These are phyloP conservation scores for Zapus hudsonius DNA, from an alignment of 2,113 vertebrate species.

Conservation along the genomic window DNA sequence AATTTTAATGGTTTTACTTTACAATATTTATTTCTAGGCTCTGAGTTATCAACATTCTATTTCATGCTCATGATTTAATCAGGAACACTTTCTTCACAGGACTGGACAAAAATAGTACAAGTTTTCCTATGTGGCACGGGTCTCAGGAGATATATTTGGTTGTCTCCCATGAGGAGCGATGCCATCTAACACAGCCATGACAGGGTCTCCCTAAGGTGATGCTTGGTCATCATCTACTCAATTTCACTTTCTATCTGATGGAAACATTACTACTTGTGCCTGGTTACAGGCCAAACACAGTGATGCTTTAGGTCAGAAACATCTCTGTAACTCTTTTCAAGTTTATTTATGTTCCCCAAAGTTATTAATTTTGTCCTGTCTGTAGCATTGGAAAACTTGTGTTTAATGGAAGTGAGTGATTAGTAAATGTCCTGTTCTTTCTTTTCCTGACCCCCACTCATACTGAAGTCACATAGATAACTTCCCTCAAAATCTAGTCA, in stretches of 20 bases:
- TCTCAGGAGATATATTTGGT: not conserved
- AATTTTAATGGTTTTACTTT: constrained; percentile 44
- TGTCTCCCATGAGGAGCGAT: not conserved
- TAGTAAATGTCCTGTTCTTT: not conserved
- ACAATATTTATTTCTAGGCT: constrained; percentile 18
- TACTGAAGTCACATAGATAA: not conserved
- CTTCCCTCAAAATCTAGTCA: not conserved
- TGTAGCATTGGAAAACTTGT: not conserved
- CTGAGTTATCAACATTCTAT: not conserved
- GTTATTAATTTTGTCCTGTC: not conserved
- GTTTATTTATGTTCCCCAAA: not conserved
- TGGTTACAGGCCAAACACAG: not conserved
- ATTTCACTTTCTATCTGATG: not conserved
- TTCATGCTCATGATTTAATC: not conserved
- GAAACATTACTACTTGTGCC: not conserved
- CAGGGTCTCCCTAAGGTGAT: not conserved
- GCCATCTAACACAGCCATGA: not conserved
- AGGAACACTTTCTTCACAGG: not conserved
- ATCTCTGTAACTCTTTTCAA: not conserved
- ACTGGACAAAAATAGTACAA: not conserved
- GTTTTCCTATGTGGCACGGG: not conserved
- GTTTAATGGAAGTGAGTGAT: not conserved
- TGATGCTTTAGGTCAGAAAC: not conserved
- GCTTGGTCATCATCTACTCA: not conserved
- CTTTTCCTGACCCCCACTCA: not conserved